Conservation (phyloP, 2,888 invertebrate species). For the Agrypnus murinus region DNA sequence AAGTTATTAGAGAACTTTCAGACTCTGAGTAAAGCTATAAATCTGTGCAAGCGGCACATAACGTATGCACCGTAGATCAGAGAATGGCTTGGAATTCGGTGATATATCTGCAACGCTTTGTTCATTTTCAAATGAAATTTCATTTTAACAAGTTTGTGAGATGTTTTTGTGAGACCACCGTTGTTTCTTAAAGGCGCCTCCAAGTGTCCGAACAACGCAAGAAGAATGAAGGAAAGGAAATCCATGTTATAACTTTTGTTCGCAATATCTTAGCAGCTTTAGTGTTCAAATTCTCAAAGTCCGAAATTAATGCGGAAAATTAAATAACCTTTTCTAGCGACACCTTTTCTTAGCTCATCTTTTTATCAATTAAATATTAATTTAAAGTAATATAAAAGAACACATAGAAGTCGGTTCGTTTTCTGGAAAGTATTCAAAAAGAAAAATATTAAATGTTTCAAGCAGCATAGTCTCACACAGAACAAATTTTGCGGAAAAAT, state of each 20-base stretch:
- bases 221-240: constrained; percentile 31
- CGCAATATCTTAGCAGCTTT: too few species aligned
- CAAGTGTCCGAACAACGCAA: constrained; percentile 47
- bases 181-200: constrained; percentile 48
- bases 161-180: constrained; percentile 49
- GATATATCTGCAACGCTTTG: constrained; percentile 58
- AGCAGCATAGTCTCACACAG: too few species aligned
- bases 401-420: too few species aligned
- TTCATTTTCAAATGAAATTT: constrained; percentile 59
- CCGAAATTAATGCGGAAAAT: too few species aligned
- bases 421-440: too few species aligned
- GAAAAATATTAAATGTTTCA: too few species aligned
- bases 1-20: constrained; percentile 53
- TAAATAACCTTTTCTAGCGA: too few species aligned
- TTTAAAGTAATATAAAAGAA: too few species aligned
- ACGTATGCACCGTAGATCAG: constrained; percentile 54
- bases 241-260: constrained; percentile 32
- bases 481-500: too few species aligned
- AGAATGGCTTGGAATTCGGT: constrained; percentile 49
- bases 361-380: too few species aligned
- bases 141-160: constrained; percentile 55
- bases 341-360: too few species aligned
- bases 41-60: constrained; percentile 53
- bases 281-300: too few species aligned
- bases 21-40: constrained; percentile 48